phyloP scores from a whole-genome alignment of 2,113 vertebrate genomes.

The Hydropotes inermis region DNA sequence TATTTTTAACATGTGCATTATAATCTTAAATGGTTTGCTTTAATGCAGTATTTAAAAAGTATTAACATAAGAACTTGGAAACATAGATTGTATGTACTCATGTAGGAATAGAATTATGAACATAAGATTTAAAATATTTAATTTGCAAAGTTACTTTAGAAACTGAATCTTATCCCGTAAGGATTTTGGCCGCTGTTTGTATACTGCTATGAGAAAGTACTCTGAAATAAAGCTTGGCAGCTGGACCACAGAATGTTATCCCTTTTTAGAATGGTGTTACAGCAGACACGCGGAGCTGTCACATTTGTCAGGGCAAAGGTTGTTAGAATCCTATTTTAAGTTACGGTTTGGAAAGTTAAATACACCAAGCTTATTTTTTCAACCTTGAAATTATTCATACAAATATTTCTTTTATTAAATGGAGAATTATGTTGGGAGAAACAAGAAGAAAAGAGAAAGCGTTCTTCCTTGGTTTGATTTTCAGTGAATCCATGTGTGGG shows the following conservation, averaged over 20 bases:
- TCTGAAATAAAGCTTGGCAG: not conserved
- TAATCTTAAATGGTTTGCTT: not conserved
- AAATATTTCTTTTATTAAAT: not conserved
- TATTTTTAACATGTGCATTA: not conserved
- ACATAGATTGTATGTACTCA: not conserved
- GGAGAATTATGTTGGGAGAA: not conserved
- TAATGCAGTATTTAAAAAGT: not conserved
- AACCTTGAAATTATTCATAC: not conserved
- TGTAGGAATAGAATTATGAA: not conserved
- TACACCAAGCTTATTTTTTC: not conserved
- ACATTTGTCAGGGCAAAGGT: slow-evolving; percentile 19
- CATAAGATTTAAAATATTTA: not conserved
- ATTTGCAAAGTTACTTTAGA: not conserved
- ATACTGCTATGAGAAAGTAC: not conserved
- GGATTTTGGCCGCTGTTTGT: not conserved
- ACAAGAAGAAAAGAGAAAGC: not conserved
- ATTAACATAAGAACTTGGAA: not conserved
- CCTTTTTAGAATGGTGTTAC: not conserved
- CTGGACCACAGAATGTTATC: not conserved
- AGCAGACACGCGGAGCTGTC: not conserved
- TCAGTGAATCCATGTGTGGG: not conserved
- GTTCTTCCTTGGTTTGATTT: not conserved
- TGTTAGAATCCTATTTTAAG: slow-evolving; percentile 13
- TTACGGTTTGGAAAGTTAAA: not conserved
- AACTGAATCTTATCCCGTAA: not conserved